A percentile compares a stretch with the other conserved stretches of the same genome.
Evolutionary conservation across 2,113 vertebrate species (phyloP).

Genomic region (Prunella himalayana): DNA sequence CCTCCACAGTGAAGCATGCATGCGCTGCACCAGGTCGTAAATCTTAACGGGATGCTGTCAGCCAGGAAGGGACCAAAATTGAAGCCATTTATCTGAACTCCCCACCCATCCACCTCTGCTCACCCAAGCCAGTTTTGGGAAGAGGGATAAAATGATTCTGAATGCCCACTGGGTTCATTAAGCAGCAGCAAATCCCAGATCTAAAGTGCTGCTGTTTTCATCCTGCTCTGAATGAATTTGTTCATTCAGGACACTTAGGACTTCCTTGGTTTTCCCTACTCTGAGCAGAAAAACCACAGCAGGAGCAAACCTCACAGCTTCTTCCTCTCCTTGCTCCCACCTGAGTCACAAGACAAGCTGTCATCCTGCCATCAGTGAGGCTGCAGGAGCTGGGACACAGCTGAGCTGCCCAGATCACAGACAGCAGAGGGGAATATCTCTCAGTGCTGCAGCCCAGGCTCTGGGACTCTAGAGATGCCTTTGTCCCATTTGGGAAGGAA

Average conservation of each 20-base stretch:
- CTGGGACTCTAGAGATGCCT: neutral
- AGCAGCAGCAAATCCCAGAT: neutral
- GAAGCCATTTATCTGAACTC: conserved; percentile 69
- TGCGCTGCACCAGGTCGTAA: conserved; percentile 31
- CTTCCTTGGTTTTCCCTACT: neutral
- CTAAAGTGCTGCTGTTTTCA: neutral
- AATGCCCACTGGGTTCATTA: conserved; percentile 23
- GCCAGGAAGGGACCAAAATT: conserved; percentile 59
- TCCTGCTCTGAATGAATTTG: neutral
- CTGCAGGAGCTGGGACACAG: neutral
- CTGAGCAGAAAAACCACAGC: neutral
- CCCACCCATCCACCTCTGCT: conserved; percentile 20
- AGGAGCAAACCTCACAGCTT: neutral
- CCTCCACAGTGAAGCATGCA: conserved; percentile 50
- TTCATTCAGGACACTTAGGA: neutral
- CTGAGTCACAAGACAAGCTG: neutral
- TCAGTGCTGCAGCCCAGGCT: neutral
- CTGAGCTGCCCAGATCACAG: neutral
- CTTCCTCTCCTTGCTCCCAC: neutral
- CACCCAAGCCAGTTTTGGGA: conserved; percentile 32
- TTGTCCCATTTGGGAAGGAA: neutral
- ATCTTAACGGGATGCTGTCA: conserved; percentile 64
- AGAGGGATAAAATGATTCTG: conserved; percentile 50
- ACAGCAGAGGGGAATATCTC: neutral
- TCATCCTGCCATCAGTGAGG: neutral